Evolutionary conservation across 2,797 vertebrate species (phyloP).

Genomic region (Dryobates pubescens): DNA sequence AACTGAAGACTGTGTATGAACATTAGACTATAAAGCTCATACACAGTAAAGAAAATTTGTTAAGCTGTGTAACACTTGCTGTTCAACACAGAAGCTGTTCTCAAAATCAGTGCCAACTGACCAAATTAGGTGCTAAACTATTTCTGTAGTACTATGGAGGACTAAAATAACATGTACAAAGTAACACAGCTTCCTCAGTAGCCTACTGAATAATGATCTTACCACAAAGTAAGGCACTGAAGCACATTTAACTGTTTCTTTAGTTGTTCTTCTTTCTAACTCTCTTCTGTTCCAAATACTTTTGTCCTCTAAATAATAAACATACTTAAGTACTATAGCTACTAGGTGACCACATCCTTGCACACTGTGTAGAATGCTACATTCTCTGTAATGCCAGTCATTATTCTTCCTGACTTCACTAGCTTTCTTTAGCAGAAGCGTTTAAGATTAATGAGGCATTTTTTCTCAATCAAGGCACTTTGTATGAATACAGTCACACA

Average conservation of each 20-base stretch:
- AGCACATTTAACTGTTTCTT: background rate
- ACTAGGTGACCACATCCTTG: slow-evolving; percentile 9
- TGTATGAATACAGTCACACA: slow-evolving; percentile 62
- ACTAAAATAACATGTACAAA: background rate
- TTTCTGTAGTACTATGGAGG: background rate
- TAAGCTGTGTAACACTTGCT: background rate
- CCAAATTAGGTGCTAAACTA: background rate
- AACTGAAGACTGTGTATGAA: background rate
- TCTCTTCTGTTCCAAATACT: background rate
- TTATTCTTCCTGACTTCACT: slow-evolving; percentile 74
- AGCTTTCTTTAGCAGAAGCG: slow-evolving; percentile 47
- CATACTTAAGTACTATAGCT: background rate
- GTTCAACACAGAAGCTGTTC: background rate
- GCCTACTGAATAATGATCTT: background rate
- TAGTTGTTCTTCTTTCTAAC: background rate
- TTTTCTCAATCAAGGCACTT: slow-evolving; percentile 72
- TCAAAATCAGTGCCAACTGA: background rate
- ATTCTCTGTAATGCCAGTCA: slow-evolving; percentile 66
- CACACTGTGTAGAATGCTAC: background rate
- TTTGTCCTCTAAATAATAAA: slow-evolving; percentile 14
- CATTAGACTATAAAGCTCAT: slow-evolving; percentile 9
- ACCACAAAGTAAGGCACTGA: background rate
- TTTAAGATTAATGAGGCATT: slow-evolving; percentile 75
- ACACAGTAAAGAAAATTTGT: slow-evolving; percentile 7
- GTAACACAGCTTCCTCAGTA: background rate